phyloP scores from a whole-genome alignment of 2,888 invertebrate species.

The Steinernema hermaphroditum region DNA sequence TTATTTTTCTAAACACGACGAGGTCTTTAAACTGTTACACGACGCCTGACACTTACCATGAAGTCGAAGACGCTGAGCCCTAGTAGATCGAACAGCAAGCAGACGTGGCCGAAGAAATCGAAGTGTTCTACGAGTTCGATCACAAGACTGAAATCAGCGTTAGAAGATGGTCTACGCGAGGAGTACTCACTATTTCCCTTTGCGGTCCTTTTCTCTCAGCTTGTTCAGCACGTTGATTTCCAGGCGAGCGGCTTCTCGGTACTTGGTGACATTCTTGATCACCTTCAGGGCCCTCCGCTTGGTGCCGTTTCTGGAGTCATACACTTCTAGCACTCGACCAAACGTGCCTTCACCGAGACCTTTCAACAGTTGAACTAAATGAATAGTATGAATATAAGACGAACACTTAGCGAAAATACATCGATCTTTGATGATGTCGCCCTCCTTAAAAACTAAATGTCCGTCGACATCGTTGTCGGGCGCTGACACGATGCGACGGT shows the following conservation, averaged over 20 bases:
- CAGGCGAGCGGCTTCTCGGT: constrained; percentile 95
- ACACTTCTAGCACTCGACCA: constrained; percentile 99
- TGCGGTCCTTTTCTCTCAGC: constrained; percentile 89
- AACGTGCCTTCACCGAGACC: constrained; percentile 99
- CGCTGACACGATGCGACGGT: background rate
- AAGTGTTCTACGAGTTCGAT: constrained; percentile 97
- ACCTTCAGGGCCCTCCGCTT: constrained; percentile 77
- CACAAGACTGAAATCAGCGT: constrained; percentile 75
- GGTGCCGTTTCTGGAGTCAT: constrained; percentile 73
- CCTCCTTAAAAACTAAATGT: constrained; percentile 98
- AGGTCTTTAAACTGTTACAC: constrained; percentile 13
- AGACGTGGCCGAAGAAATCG: constrained; percentile 95
- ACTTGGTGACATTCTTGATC: constrained; percentile 99
- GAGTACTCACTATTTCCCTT: constrained; percentile 85
- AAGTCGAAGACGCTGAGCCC: constrained; percentile 97
- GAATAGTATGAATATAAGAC: background rate
- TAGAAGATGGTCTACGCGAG: no score
- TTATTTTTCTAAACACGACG: constrained; percentile 80
- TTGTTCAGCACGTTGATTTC: constrained; percentile 98
- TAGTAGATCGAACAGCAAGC: constrained; percentile 94
- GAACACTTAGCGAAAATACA: constrained; percentile 74
- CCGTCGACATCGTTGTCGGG: constrained; percentile 87
- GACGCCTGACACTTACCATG: constrained; percentile 79
- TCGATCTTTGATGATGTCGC: constrained; percentile 98
- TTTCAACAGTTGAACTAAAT: constrained; percentile 90